Evolutionary conservation across 2,797 vertebrate genomes (phyloP).

Genomic region (Helicolenus hilgendorfi): DNA sequence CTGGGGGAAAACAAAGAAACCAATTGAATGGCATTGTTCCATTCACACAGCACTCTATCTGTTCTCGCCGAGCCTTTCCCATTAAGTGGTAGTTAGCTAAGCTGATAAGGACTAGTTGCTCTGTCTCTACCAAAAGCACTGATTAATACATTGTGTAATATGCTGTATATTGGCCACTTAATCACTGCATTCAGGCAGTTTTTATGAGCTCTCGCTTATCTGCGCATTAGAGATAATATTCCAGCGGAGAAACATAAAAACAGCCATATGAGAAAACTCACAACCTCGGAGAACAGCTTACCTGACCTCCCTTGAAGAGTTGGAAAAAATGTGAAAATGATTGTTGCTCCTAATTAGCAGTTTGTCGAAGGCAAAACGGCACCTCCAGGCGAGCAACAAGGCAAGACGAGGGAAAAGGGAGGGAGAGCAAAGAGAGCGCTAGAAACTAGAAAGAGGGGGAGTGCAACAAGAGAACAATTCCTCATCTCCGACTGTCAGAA

Average conservation of each 20-base stretch:
- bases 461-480: constrained; percentile 71
- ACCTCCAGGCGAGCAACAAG: constrained; percentile 61
- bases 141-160: constrained; percentile 75
- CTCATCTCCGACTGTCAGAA: constrained; percentile 85
- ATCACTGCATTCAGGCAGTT: constrained; percentile 51
- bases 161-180: constrained; percentile 62
- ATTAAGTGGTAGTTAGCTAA: constrained; percentile 79
- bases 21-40: constrained; percentile 73
- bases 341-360: constrained; percentile 76
- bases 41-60: constrained; percentile 66
- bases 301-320: constrained; percentile 54
- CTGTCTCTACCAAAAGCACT: constrained; percentile 57
- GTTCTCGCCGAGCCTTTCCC: constrained; percentile 54
- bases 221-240: constrained; percentile 50
- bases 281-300: constrained; percentile 10
- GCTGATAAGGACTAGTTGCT: constrained; percentile 73
- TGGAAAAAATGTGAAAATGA: constrained; percentile 52
- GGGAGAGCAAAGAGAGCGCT: constrained; percentile 28
- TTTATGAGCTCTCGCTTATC: constrained; percentile 63
- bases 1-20: constrained; percentile 77
- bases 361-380: constrained; percentile 63
- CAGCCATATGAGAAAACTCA: constrained; percentile 4
- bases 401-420: constrained; percentile 36
- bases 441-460: constrained; percentile 23
- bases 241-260: constrained; percentile 43